These are phyloP conservation scores for Caracal caracal DNA, from an alignment of 2,113 vertebrate genomes.

Conservation along the genomic window DNA sequence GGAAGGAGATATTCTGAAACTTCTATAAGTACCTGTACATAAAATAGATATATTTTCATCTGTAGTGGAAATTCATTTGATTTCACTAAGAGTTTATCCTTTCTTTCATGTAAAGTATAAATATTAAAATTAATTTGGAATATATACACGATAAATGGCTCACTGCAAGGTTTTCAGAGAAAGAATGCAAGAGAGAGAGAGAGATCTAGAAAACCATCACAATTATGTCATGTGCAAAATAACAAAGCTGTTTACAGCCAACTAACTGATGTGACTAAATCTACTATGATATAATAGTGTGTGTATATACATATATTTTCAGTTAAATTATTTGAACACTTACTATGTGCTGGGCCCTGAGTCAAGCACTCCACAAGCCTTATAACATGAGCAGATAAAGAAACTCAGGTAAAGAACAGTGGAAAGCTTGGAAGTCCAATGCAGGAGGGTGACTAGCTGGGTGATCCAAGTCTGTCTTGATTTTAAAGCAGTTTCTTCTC, in stretches of 20 bases:
- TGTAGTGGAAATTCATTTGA: not conserved
- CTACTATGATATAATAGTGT: not conserved
- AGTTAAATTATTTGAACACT: not conserved
- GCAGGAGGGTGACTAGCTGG: not conserved
- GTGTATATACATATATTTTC: not conserved
- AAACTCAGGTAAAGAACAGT: not conserved
- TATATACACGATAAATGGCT: not conserved
- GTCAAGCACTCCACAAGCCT: not conserved
- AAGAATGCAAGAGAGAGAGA: not conserved
- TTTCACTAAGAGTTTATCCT: too few species aligned
- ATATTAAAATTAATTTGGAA: not conserved
- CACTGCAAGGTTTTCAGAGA: not conserved
- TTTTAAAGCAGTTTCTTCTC: not conserved
- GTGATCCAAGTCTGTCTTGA: not conserved
- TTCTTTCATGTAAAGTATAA: not conserved
- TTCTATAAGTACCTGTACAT: not conserved
- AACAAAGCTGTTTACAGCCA: not conserved
- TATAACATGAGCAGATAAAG: not conserved
- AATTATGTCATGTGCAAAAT: not conserved
- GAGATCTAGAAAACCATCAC: not conserved
- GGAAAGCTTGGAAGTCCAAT: not conserved
- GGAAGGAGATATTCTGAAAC: not conserved
- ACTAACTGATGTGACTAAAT: not conserved
- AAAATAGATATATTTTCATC: not conserved
- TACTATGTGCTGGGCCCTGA: not conserved